Percentiles rank a stretch among this genome's conserved stretches.
Evolutionary conservation across 2,797 vertebrate species (phyloP).

Genomic region (Rhinatrema bivittatum): DNA sequence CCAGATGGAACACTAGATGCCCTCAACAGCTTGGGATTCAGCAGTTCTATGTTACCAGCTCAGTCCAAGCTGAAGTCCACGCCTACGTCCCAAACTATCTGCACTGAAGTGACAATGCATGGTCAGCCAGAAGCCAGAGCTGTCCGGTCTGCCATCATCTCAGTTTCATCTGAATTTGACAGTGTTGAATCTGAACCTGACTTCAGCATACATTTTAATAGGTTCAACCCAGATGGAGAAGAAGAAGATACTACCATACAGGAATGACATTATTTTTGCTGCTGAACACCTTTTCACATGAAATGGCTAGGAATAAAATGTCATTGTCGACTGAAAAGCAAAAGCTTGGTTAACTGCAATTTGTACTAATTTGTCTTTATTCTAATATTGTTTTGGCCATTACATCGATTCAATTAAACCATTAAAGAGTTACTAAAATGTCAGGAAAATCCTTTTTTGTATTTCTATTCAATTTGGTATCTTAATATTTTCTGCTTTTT

Average conservation of each 20-base stretch:
- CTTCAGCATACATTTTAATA: slow-evolving; percentile 70
- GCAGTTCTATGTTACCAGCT: slow-evolving; percentile 60
- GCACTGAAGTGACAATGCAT: slow-evolving; percentile 37
- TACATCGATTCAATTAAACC: too few species aligned
- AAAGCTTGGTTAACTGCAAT: slow-evolving; percentile 47
- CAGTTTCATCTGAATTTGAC: slow-evolving; percentile 46
- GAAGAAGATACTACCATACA: slow-evolving; percentile 71
- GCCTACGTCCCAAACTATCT: slow-evolving; percentile 47
- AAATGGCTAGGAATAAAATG: slow-evolving; percentile 44
- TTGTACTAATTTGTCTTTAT: too few species aligned
- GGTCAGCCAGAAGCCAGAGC: slow-evolving; percentile 43
- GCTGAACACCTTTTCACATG: slow-evolving; percentile 19
- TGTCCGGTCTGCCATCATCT: slow-evolving; percentile 34
- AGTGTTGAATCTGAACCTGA: slow-evolving; percentile 59
- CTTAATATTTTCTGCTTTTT: slow-evolving; percentile 26
- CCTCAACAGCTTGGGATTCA: slow-evolving; percentile 75
- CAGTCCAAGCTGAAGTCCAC: slow-evolving; percentile 64
- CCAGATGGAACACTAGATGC: slow-evolving; percentile 92
- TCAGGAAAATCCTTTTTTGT: slow-evolving; percentile 39
- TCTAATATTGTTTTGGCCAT: too few species aligned
- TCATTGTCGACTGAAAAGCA: slow-evolving; percentile 26
- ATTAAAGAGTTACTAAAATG: too few species aligned
- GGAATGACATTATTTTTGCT: slow-evolving; percentile 61
- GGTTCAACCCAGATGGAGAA: slow-evolving; percentile 80
- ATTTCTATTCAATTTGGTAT: slow-evolving; percentile 39